A percentile compares a stretch with the other conserved stretches of the same genome.
These are phyloP conservation scores for Amblyopsis rosae DNA, from an alignment of 2,113 vertebrate genomes.

Conservation along the genomic window DNA sequence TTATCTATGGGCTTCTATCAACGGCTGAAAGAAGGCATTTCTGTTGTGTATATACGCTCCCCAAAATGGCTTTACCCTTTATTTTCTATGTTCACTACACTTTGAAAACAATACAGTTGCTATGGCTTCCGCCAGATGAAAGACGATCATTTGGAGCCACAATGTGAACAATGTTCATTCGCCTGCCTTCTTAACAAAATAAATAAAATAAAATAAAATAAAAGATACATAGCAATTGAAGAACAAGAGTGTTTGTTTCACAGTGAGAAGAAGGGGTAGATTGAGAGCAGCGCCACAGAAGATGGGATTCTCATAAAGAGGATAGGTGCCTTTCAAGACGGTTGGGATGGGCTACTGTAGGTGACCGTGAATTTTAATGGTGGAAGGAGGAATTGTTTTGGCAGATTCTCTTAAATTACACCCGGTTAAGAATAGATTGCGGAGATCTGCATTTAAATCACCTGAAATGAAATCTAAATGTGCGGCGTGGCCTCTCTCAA, in stretches of 20 bases:
- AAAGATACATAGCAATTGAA: conserved; percentile 29
- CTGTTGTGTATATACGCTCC: conserved; percentile 44
- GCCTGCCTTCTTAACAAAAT: conserved; percentile 36
- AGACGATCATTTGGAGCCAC: conserved; percentile 72
- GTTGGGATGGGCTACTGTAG: conserved; percentile 41
- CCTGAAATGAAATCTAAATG: conserved; percentile 76
- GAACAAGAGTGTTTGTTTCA: conserved; percentile 63
- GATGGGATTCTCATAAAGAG: conserved; percentile 54
- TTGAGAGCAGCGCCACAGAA: conserved; percentile 18
- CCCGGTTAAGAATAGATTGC: conserved; percentile 68
- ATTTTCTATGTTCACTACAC: conserved; percentile 74
- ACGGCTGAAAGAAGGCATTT: conserved; percentile 67
- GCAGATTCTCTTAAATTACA: conserved; percentile 68
- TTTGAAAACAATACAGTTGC: conserved; percentile 71
- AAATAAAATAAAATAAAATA: conserved; percentile 10
- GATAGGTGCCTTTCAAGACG: conserved; percentile 60
- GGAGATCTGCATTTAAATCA: conserved; percentile 73
- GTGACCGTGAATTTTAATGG: conserved; percentile 75
- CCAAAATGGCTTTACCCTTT: conserved; percentile 77
- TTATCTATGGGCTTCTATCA: conserved; percentile 62
- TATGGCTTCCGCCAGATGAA: conserved; percentile 64
- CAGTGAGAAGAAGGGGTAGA: conserved; percentile 20
- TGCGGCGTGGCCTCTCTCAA: conserved; percentile 58
- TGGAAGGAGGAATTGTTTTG: conserved; percentile 54
- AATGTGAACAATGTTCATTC: conserved; percentile 65